These are phyloP conservation scores for Odontocolon sp. DNA, from an alignment of 2,888 invertebrate species.

Conservation along the genomic window DNA sequence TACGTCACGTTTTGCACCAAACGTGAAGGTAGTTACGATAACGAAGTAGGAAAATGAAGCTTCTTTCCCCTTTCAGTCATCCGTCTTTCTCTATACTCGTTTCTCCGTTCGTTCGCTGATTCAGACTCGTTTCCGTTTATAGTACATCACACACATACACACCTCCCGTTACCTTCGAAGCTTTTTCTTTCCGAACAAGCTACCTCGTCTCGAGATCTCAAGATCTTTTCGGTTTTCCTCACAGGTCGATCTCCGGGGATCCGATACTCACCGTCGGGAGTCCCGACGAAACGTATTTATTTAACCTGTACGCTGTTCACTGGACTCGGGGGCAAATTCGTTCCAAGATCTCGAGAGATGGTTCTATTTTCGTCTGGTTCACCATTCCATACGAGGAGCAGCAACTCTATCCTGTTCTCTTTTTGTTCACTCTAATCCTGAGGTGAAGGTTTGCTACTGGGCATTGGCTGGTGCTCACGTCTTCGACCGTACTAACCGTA, in stretches of 20 bases:
- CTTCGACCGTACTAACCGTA: slow-evolving; percentile 58
- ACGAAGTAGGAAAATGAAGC: slow-evolving; percentile 18
- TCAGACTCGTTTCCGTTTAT: slow-evolving; percentile 39
- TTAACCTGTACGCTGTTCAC: slow-evolving; percentile 43
- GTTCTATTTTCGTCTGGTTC: slow-evolving; percentile 22
- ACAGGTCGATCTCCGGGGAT: slow-evolving; percentile 16
- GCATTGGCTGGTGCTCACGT: slow-evolving; percentile 46
- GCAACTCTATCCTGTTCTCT: slow-evolving; percentile 7
- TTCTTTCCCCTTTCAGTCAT: background rate
- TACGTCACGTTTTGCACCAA: slow-evolving; percentile 1
- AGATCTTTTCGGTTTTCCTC: slow-evolving; percentile 46
- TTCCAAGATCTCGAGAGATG: slow-evolving; percentile 38
- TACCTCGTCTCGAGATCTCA: slow-evolving; percentile 34
- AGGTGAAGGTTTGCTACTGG: slow-evolving; percentile 42
- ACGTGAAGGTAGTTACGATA: background rate
- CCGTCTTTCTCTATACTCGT: background rate
- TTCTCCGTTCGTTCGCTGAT: slow-evolving; percentile 37
- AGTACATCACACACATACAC: slow-evolving; percentile 22
- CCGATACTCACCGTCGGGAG: slow-evolving; percentile 1
- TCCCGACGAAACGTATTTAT: slow-evolving; percentile 59
- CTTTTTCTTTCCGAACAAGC: slow-evolving; percentile 19
- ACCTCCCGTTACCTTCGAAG: background rate
- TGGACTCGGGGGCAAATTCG: slow-evolving; percentile 46
- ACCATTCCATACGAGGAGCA: background rate
- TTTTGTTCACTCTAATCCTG: slow-evolving; percentile 40